These are phyloP conservation scores for Tubiluchus corallicola DNA, from an alignment of 2,888 invertebrate species.

Conservation along the genomic window DNA sequence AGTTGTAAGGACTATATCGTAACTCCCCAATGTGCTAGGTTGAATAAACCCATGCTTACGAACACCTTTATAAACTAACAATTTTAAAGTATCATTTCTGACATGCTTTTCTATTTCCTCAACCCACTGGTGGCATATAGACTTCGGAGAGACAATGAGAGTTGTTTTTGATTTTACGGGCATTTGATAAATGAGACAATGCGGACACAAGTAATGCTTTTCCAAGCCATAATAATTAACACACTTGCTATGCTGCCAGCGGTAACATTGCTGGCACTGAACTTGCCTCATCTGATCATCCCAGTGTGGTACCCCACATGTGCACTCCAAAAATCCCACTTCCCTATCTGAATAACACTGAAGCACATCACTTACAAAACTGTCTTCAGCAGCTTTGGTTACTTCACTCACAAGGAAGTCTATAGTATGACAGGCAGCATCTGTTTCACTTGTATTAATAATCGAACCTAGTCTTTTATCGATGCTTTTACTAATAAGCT, in stretches of 20 bases:
- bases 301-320: constrained; percentile 25
- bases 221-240: constrained; percentile 34
- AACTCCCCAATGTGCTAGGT: constrained; percentile 40
- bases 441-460: too few relatives aligned
- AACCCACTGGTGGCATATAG: constrained; percentile 50
- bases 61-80: constrained; percentile 35
- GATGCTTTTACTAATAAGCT: too few relatives aligned
- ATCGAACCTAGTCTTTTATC: too few relatives aligned
- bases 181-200: constrained; percentile 34
- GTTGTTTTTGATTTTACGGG: constrained; percentile 41
- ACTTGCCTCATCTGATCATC: constrained; percentile 22
- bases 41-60: constrained; percentile 37
- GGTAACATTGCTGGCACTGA: constrained; percentile 38
- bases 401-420: too few relatives aligned
- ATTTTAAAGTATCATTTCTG: too few relatives aligned
- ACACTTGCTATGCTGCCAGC: constrained; percentile 44
- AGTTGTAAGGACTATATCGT: constrained; percentile 52
- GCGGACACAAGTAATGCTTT: constrained; percentile 40
- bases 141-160: constrained; percentile 47
- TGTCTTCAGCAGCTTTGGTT: too few relatives aligned
- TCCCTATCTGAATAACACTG: neutral
- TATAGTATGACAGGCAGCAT: too few relatives aligned
- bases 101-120: constrained; percentile 35
- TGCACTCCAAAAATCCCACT: constrained; percentile 28
- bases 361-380: too few relatives aligned